Percentiles rank a stretch among this genome's conserved stretches.
Evolutionary conservation across 2,113 vertebrate species (phyloP).

Genomic region (Chrysochloris asiatica): DNA sequence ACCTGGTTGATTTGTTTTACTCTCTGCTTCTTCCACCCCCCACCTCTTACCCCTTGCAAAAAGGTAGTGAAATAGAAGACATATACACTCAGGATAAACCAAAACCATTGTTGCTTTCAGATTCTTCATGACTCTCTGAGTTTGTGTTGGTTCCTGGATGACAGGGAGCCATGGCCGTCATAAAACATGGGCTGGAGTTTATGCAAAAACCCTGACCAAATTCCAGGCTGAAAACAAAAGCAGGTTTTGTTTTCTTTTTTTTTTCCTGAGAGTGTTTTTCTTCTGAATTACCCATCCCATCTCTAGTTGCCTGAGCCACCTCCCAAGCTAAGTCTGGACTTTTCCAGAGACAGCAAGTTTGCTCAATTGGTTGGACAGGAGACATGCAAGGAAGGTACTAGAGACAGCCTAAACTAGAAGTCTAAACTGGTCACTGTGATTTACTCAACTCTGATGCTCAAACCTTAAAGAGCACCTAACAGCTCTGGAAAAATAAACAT

Average conservation of each 20-base stretch:
- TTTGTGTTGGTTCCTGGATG: background rate
- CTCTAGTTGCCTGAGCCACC: background rate
- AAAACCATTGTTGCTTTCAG: background rate
- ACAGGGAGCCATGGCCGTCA: background rate
- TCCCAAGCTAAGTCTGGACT: background rate
- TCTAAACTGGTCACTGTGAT: fast-evolving
- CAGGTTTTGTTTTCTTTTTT: background rate
- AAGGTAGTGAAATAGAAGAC: background rate
- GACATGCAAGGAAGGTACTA: background rate
- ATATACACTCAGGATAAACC: background rate
- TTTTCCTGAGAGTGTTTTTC: background rate
- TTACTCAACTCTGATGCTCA: background rate
- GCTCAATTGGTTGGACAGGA: background rate
- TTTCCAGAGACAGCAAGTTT: constrained; percentile 22
- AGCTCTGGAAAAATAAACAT: background rate
- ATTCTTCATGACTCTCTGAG: background rate
- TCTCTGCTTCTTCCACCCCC: background rate
- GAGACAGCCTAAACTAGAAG: background rate
- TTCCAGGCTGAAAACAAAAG: background rate
- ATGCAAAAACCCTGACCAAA: background rate
- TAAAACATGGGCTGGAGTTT: constrained; percentile 19
- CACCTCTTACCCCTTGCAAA: background rate
- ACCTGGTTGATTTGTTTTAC: background rate
- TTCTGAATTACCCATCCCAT: background rate
- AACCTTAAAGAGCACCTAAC: background rate